These are phyloP conservation scores for Melanerpes formicivorus DNA, from an alignment of 2,113 vertebrate species.

Conservation along the genomic window DNA sequence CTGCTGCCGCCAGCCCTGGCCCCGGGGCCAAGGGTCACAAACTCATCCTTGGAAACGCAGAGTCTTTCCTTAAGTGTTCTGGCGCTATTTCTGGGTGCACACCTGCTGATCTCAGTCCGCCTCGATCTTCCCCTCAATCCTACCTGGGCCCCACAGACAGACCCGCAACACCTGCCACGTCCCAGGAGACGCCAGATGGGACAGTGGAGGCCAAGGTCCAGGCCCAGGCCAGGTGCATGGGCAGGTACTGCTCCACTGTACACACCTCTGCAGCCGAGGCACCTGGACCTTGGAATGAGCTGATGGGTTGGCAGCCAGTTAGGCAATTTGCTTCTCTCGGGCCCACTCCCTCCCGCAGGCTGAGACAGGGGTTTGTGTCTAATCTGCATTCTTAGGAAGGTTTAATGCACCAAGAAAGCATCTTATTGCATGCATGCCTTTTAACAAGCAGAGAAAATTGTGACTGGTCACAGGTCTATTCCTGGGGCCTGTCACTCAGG, in stretches of 20 bases:
- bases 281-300: constrained; percentile 45
- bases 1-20: background rate
- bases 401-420: background rate
- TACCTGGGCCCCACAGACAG: background rate
- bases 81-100: rapidly evolving
- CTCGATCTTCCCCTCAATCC: background rate
- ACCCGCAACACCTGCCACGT: background rate
- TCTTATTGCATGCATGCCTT: background rate
- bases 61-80: background rate
- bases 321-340: background rate
- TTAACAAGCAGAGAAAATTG: background rate
- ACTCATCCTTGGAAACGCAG: rapidly evolving
- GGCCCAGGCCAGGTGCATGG: background rate
- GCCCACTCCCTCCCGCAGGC: background rate
- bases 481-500: background rate
- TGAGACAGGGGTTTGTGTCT: background rate
- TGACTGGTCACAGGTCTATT: background rate
- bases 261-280: background rate
- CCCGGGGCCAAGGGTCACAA: background rate
- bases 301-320: background rate
- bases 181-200: background rate
- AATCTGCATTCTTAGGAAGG: background rate
- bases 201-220: constrained; percentile 30
- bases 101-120: background rate
- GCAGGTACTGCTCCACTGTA: background rate